phyloP scores from a whole-genome alignment of 2,113 vertebrate species.

The Myiozetetes cayanensis region DNA sequence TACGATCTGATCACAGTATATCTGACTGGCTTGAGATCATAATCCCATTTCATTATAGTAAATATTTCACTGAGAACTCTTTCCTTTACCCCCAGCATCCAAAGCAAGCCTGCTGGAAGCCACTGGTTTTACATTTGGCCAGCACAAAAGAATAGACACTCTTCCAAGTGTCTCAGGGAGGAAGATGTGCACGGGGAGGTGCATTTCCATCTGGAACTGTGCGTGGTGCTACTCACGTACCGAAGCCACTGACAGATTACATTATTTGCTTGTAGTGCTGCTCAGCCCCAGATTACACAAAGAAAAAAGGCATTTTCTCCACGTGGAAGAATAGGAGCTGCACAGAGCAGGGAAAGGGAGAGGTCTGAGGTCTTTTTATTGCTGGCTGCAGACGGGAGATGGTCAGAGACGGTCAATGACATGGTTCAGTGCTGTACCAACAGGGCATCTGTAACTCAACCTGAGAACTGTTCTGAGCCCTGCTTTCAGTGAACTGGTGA shows the following conservation, averaged over 20 bases:
- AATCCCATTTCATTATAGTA: neutral
- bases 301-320: neutral
- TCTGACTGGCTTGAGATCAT: neutral
- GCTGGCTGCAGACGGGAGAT: neutral
- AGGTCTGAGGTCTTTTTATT: neutral
- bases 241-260: fast-evolving
- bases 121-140: neutral
- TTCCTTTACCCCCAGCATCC: neutral
- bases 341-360: neutral
- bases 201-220: neutral
- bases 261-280: neutral
- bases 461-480: neutral
- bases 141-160: neutral
- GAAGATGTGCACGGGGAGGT: neutral
- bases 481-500: neutral
- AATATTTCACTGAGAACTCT: neutral
- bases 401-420: fast-evolving
- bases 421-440: neutral
- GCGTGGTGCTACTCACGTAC: neutral
- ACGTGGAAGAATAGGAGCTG: neutral
- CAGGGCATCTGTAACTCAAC: neutral
- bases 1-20: neutral
- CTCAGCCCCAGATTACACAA: neutral
- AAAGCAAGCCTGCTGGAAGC: neutral
- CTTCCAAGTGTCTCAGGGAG: neutral